A percentile compares a stretch with the other conserved stretches of the same genome.
Conservation (phyloP, 2,113 vertebrate species). For the Odocoileus virginianus region DNA sequence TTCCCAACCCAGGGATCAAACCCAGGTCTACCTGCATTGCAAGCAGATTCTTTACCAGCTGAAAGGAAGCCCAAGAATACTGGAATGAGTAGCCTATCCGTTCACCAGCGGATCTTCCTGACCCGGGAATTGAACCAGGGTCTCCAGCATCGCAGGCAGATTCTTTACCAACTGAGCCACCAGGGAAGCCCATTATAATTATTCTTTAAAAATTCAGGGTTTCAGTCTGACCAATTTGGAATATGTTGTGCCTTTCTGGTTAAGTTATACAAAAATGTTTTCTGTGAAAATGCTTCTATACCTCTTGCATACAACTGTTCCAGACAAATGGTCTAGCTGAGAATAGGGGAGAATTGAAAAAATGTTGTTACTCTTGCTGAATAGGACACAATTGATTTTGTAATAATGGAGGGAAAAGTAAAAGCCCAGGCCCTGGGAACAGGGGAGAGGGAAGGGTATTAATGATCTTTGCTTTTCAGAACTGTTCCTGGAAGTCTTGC, state of each 20-base stretch:
- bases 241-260: not conserved
- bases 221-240: not conserved
- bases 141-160: not conserved
- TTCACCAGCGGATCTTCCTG: not conserved
- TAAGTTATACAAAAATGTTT: not conserved
- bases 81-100: not conserved
- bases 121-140: not conserved
- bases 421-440: not conserved
- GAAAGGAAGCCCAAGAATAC: not conserved
- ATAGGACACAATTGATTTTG: not conserved
- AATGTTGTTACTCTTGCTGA: not conserved
- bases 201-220: not conserved
- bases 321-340: not conserved
- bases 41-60: not conserved
- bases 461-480: conserved; percentile 7
- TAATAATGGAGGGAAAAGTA: not conserved
- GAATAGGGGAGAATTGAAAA: not conserved
- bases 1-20: not conserved
- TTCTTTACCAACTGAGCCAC: not conserved
- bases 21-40: not conserved
- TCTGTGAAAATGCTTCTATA: not conserved
- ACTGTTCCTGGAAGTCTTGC: not conserved
- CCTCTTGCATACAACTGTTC: not conserved
- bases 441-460: not conserved
- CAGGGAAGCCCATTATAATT: not conserved